Evolutionary conservation across 1,140 invertebrate species (phyloP).

Genomic region (Orussus abietinus): DNA sequence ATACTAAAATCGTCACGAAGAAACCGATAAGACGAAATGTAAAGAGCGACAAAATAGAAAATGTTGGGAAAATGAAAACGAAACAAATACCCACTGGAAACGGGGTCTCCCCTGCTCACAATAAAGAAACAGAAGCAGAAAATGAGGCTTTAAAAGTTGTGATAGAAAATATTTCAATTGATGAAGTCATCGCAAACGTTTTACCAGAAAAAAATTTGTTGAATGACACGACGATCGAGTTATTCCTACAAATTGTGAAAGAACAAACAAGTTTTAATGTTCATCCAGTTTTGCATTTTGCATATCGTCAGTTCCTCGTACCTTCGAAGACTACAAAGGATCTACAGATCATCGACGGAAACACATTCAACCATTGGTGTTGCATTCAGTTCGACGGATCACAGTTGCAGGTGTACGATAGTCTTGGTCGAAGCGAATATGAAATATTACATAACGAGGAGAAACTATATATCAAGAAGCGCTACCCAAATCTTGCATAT

Average conservation of each 20-base stretch:
- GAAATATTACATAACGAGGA: slow-evolving; percentile 2
- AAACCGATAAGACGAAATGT: too few species aligned
- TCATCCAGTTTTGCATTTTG: too few species aligned
- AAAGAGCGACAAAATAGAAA: too few species aligned
- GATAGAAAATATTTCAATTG: slow-evolving; percentile 1
- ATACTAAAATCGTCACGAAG: too few species aligned
- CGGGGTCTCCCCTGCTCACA: background rate
- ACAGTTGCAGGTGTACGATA: slow-evolving; percentile 10
- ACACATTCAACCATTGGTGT: slow-evolving; percentile 13
- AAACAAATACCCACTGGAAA: background rate
- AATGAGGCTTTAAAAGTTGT: background rate
- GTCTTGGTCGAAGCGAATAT: background rate
- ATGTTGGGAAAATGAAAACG: background rate
- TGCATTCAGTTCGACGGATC: slow-evolving; percentile 11
- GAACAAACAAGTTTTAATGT: too few species aligned
- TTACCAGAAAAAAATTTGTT: background rate
- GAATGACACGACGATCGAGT: slow-evolving; percentile 7
- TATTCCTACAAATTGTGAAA: background rate
- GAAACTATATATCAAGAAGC: slow-evolving; percentile 4
- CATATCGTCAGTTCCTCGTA: background rate
- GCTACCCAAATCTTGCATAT: slow-evolving; percentile 5
- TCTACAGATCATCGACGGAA: slow-evolving; percentile 15
- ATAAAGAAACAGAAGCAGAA: background rate
- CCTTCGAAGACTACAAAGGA: slow-evolving; percentile 1
- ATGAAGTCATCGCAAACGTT: slow-evolving; percentile 3